Evolutionary conservation across 1,140 invertebrate species (phyloP).

Genomic region (Parasteatoda tepidariorum): DNA sequence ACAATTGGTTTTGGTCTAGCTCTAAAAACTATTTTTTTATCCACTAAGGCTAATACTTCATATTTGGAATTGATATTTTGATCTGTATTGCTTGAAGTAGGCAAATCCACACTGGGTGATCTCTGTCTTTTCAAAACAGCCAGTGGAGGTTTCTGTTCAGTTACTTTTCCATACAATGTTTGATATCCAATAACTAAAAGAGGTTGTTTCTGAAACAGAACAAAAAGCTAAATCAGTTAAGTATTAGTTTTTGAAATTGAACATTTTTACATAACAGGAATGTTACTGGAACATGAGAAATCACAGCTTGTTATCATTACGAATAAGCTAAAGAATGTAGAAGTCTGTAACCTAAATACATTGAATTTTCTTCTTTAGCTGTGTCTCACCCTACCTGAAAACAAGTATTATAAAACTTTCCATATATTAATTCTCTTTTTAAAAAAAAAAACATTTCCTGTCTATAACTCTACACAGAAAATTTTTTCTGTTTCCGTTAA

Average conservation of each 20-base stretch:
- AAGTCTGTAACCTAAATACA: too few relatives aligned
- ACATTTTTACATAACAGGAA: too few relatives aligned
- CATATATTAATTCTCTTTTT: too few relatives aligned
- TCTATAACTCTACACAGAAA: too few relatives aligned
- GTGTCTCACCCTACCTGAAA: too few relatives aligned
- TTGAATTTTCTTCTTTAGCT: too few relatives aligned
- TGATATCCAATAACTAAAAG: constrained; percentile 46
- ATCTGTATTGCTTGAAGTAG: neutral
- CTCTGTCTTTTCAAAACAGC: constrained; percentile 13
- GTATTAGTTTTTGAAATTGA: neutral
- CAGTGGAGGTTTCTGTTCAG: constrained; percentile 14
- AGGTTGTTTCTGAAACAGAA: constrained; percentile 17
- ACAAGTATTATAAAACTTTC: too few relatives aligned
- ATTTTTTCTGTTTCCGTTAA: too few relatives aligned
- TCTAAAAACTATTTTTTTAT: constrained; percentile 38
- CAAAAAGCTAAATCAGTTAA: neutral
- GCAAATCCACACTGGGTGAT: neutral
- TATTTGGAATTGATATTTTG: neutral
- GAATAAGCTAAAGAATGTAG: too few relatives aligned
- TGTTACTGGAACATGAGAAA: too few relatives aligned
- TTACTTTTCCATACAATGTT: constrained; percentile 32
- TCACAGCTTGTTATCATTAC: too few relatives aligned
- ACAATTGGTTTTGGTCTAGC: constrained; percentile 48
- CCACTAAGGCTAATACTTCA: constrained; percentile 14
- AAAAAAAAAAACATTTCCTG: too few relatives aligned